Evolutionary conservation across 2,113 vertebrate species (phyloP).

Genomic region (Pteruthius melanotis): DNA sequence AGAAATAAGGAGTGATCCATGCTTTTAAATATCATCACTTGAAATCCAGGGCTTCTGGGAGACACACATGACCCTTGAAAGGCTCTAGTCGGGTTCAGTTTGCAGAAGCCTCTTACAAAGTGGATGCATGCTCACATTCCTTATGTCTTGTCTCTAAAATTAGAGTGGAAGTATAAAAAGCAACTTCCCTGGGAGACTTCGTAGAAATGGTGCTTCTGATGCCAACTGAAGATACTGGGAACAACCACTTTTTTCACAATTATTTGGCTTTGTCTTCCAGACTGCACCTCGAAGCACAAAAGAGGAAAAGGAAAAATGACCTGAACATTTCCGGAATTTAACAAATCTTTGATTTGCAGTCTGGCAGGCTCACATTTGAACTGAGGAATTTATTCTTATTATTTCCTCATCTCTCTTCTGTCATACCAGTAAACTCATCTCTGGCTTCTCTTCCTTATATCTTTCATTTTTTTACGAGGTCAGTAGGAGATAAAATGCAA

Average conservation of each 20-base stretch:
- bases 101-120: not conserved
- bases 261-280: not conserved
- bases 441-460: not conserved
- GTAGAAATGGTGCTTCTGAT: constrained; percentile 2
- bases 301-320: constrained; percentile 3
- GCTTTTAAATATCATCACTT: not conserved
- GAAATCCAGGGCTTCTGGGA: not conserved
- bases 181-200: not conserved
- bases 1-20: not conserved
- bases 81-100: not conserved
- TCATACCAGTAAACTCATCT: not conserved
- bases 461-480: not conserved
- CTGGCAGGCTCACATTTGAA: not conserved
- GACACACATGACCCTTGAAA: not conserved
- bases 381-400: not conserved
- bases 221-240: constrained; percentile 24
- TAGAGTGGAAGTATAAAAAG: constrained; percentile 12
- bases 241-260: not conserved
- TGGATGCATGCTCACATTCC: not conserved
- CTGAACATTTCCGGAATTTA: not conserved
- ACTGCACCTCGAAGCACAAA: not conserved
- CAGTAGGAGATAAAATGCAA: not conserved
- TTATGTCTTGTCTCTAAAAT: not conserved
- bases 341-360: not conserved
- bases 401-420: not conserved